Evolutionary conservation across 1,140 invertebrate genomes (phyloP), one percentile per base, ranked within the genome.

Genomic region (Drosophila prosaltans): DNA sequence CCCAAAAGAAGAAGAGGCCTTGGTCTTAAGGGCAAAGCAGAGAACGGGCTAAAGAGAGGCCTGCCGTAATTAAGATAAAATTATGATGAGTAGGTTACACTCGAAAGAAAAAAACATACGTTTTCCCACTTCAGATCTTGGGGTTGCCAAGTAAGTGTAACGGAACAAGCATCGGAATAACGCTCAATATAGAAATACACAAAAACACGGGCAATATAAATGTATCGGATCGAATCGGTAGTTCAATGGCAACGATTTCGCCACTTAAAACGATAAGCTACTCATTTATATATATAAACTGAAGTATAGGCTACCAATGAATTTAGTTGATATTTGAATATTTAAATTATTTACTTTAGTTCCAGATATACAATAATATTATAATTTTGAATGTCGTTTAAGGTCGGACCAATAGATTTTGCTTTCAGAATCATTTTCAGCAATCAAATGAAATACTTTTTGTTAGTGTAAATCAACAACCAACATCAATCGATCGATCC

Each of bases 21-120:
- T 55, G 54, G 30, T 39, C 30, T 5, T 8, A 36, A 36, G 6
- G 2, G 11, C 30, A 9, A 10, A 16, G 16, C 4, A 36, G 32
- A 5, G 32, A 36, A 3, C 32, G 1, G 16, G 57, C 32, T 21
- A 59, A 59, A 51, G 21, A 26, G 30, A 39, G 32, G 1, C 9
- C 32, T 39, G 16, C 32, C 39, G 57, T 59, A 59, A 59, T 39
- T 59, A 32, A 59, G 57, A 59, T 39, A 39, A 59, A 39, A 59
- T 59, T 32, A 40, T 21, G 57, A 59, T 32, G 45, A 51, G 45
- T 24, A 32, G 57, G 32, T 39, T 21, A 59, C 57, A 59, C 57
- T 51, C 39, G 32, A n/a, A 58, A 39, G 16, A 39, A 59, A 59
- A 58, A 36, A 51, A 51, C 8, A 51, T 48, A 10, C 5, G 7